Evolutionary conservation across 1,140 invertebrate species (phyloP), one percentile per base, ranked within the genome.

Genomic region (Liolophura sinensis): DNA sequence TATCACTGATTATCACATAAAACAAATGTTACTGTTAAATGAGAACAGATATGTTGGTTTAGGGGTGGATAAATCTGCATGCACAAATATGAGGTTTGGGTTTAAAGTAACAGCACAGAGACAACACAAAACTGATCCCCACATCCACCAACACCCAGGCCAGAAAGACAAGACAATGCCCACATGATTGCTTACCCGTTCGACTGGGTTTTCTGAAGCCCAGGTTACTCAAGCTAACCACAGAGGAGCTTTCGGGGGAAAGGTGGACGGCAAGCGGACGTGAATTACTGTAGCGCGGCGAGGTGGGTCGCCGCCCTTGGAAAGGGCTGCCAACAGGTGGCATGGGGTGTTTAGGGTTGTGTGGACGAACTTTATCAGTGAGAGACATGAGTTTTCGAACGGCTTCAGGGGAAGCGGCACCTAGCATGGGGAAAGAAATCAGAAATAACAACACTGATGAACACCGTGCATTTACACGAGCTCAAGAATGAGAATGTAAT

Each of bases 321-420:
- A 72, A 25, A 68, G 62, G 60, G 58, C 84, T 84, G 76, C 78
- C 71, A 50, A 71, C 71, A 51, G 74, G 73, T 56, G 78, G 73
- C 47, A 77, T 70, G 59, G 75, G 75, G 27, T 75, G 74, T 74
- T 83, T 82, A 50, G 78, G 77, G 62, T 82, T 82, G 65, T 79
- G 79, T 46, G 82, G 94, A 60, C 92, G 88, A 16, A 93, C 94
- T 86, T 96, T 98, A 58, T 86, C 85, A n/a, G 85, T 94, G 9
- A 98, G 86, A 1, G 95, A 90, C 65, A 98, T 86, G 78, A 98
- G 89, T 80, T 98, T 98, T 69, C 94, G 88, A 6, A 98, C 94
- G 1, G 95, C 94, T 85, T 98, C 95, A 5, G 96, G 96, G 27
- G 95, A 97, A 40, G 95, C 95, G 46, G 95, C 93, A 70, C 95